A percentile compares a stretch with the other conserved stretches of the same genome.
These are phyloP conservation scores for Corythornis madagascariensis DNA, from an alignment of 2,113 vertebrate species.

Conservation along the genomic window DNA sequence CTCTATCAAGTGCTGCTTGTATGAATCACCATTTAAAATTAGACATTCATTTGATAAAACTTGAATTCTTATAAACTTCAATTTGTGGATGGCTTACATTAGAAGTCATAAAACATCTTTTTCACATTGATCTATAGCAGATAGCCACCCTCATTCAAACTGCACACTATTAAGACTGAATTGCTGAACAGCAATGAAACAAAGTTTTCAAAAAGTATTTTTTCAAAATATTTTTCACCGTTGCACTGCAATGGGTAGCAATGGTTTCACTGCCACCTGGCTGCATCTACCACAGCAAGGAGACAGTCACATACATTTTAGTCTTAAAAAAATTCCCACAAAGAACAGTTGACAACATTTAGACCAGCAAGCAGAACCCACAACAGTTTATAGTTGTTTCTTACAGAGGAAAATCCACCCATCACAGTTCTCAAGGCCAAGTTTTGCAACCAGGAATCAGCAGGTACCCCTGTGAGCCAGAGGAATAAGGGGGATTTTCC, in stretches of 20 bases:
- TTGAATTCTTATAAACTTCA: background rate
- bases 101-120: background rate
- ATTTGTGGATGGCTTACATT: background rate
- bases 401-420: background rate
- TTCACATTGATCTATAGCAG: background rate
- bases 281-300: background rate
- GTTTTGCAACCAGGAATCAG: background rate
- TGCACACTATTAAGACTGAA: background rate
- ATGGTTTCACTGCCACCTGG: constrained; percentile 15
- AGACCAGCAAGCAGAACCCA: background rate
- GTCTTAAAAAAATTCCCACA: background rate
- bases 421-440: fast-evolving
- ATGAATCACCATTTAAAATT: background rate
- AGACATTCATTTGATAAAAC: background rate
- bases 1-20: background rate
- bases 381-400: background rate
- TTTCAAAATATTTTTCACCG: background rate
- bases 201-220: background rate
- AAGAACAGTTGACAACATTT: background rate
- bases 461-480: background rate
- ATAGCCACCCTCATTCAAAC: background rate
- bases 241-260: background rate
- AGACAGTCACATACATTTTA: background rate
- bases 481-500: fast-evolving
- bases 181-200: background rate